Evolutionary conservation across 2,888 invertebrate species (phyloP), one percentile per base, ranked within the genome.

Genomic region (Mylabris sibirica): DNA sequence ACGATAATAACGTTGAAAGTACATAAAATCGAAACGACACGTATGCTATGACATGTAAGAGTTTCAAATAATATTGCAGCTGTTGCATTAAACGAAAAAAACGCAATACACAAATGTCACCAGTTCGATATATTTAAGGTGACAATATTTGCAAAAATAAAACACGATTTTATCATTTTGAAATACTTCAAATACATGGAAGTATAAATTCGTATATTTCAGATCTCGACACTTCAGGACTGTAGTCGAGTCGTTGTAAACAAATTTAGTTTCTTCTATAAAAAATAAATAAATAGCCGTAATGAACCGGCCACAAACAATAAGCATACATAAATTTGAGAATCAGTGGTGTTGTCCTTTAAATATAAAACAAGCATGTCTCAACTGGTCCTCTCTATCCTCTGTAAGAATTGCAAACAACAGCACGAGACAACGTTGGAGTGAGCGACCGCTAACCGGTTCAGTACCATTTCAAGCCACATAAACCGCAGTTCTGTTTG

Each of bases 391-490:
- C 70, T 68, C 24, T 68, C 24, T 64, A 65, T 49, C 67, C 68
- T 66, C 63, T 68, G 65, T 65, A 68, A 66, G 68, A 70, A 70
- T 60, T 70, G 70, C 70, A 70, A 53, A 62, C 62, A 62, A 38
- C 62, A 62, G 41, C 22, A 62, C 26, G 57, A 57, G 24, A 44
- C 41, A 20, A 34, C 35, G 63, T 60, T 61, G 60, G 66, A 69
- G 69, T 69, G 66, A 68, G 67, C 70, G 70, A 70, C 70, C 70
- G 71, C 68, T 68, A 68, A 71, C 71, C 71, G 71, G 71, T 70
- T 70, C 69, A 66, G 66, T 64, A 60, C 60, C n/a, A 62, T 11
- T 30, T 64, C 67, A 60, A 67, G 65, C 62, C 67, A 70, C 38
- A 30, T 8, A 60, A 66, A 67, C 60, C 64, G 63, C 59, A 65